Conservation (phyloP, 2,113 vertebrate species). For the Miniopterus natalensis region DNA sequence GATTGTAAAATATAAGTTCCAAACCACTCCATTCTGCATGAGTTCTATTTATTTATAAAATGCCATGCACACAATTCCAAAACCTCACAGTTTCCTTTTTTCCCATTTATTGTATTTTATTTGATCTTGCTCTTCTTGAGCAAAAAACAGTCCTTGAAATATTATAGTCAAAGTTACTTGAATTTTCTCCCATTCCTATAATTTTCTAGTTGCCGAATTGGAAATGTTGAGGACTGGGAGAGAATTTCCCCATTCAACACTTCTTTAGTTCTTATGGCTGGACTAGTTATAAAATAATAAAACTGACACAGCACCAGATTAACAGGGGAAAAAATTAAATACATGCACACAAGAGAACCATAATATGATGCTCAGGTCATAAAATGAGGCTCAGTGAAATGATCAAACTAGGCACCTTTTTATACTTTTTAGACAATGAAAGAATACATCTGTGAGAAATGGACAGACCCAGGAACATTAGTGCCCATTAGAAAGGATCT, state of each 20-base stretch:
- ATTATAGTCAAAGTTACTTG: background rate
- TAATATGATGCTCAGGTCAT: background rate
- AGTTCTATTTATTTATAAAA: background rate
- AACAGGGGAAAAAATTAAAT: background rate
- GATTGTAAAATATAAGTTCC: background rate
- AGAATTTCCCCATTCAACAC: background rate
- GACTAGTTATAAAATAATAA: background rate
- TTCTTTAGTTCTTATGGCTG: background rate
- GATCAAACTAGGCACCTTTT: background rate
- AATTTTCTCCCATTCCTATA: background rate
- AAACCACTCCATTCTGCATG: background rate
- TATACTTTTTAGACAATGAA: too few relatives aligned
- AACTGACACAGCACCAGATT: background rate
- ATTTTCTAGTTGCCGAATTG: background rate
- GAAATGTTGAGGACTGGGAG: background rate
- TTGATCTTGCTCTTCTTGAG: background rate
- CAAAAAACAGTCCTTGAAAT: background rate
- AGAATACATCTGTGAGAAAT: too few relatives aligned
- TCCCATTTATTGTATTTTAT: background rate
- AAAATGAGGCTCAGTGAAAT: background rate
- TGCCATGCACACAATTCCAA: background rate
- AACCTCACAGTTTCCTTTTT: background rate
- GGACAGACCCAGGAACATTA: background rate
- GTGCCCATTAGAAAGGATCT: background rate
- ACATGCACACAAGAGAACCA: background rate